Evolutionary conservation across 2,797 vertebrate species (phyloP), one percentile per base, ranked within the genome.

Genomic region (Acrocephalus scirpaceus): DNA sequence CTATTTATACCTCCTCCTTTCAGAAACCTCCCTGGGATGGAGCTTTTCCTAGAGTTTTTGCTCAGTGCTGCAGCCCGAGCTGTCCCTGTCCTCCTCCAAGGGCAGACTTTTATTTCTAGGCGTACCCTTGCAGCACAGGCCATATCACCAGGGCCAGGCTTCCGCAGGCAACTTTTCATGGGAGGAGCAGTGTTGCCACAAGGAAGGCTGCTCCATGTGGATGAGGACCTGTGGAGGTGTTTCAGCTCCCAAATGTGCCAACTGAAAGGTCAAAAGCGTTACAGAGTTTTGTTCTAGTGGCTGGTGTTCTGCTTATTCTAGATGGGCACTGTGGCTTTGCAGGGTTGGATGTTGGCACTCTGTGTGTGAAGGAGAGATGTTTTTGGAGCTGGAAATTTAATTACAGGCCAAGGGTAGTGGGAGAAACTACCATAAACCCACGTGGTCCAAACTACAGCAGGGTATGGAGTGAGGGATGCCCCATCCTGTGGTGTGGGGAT

Each of bases 1-100:
- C 97, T 90, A 96, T 96, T 97, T 97, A 84, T 97, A 96, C 60
- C 92, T 86, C 81, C 32, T 87, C 84, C 74, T 93, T 96, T 92
- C 88, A 95, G 71, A 92, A 91, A 62, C 72, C 84, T 82, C 85
- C 79, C 82, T 5, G 8, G 91, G 58, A 93, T 65, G 66, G 86
- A 8, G 56, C 77, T 91, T 96, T 90, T 95, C 90, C 86, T 96
- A 51, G 85, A 91, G 82, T 70, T 94, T 86, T 93, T 96, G 51
- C 79, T 93, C 50, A 93, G 8, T 90, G 61, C 82, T 22, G 16
- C 66, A 88, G 83, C 90, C 94, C 64, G 82, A 91, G 89, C 91
- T 50, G 8, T 92, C 82, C 80, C 82, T 90, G 53, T 92, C 71
- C 82, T 91, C 72, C 76, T 57, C 72, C 88, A 81, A 92, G 90